These are phyloP conservation scores for Takifugu bimaculatus DNA, from an alignment of 2,113 vertebrate genomes.

Conservation along the genomic window DNA sequence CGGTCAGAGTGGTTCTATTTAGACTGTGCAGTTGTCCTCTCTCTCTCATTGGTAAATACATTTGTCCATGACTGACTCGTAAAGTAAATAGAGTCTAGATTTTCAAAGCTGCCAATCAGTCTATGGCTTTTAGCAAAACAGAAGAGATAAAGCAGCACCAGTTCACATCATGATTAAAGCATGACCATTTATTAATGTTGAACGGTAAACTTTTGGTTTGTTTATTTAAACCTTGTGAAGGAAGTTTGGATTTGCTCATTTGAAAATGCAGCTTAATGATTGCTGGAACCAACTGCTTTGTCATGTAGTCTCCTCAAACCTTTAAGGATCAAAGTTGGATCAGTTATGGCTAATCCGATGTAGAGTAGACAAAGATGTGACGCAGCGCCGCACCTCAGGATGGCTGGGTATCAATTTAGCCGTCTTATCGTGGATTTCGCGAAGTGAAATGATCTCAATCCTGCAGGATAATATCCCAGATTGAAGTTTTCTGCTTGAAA, in stretches of 20 bases:
- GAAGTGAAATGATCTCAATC: conserved; percentile 48
- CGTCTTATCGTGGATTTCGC: conserved; percentile 40
- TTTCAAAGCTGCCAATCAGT: conserved; percentile 36
- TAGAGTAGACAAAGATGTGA: conserved; percentile 10
- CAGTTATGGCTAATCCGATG: conserved; percentile 39
- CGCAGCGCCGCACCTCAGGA: conserved; percentile 23
- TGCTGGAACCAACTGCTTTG: conserved; percentile 16
- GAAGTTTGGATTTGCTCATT: conserved; percentile 11
- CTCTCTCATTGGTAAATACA: conserved; percentile 57
- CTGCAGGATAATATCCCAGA: conserved; percentile 40
- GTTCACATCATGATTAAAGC: conserved; percentile 14
- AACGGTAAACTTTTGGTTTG: conserved; percentile 19
- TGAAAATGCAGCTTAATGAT: conserved; percentile 7
- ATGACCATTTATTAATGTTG: conserved; percentile 29
- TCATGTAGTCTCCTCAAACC: conserved; percentile 9
- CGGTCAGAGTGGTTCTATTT: conserved; percentile 52
- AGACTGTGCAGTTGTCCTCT: conserved; percentile 32
- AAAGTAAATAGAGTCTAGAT: conserved; percentile 58
- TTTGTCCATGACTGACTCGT: conserved; percentile 41
- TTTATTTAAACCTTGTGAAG: conserved; percentile 16
- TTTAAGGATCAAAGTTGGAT: conserved; percentile 32
- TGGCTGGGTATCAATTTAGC: conserved; percentile 31
- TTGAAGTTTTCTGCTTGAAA: conserved; percentile 38
- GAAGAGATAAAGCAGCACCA: no score
- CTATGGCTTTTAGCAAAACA: conserved; percentile 2